These are phyloP conservation scores for Clarias macrocephalus DNA, from an alignment of 2,113 vertebrate genomes.

Conservation along the genomic window DNA sequence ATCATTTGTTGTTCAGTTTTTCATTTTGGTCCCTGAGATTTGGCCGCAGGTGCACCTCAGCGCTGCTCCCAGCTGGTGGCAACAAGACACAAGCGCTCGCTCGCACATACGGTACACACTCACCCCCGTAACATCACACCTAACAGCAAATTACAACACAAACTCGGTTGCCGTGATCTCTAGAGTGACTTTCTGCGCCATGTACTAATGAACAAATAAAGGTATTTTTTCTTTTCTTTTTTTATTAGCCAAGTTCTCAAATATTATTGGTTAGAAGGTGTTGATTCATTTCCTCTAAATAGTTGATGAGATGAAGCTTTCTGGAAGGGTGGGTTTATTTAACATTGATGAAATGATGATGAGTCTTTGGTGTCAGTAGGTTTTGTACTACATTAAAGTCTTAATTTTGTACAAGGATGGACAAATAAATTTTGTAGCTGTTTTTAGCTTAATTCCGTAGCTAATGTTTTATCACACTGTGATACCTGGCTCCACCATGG, in stretches of 20 bases:
- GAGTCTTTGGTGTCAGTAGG: not conserved
- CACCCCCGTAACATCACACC: constrained; percentile 7
- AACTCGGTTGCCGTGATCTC: not conserved
- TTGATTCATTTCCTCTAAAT: not conserved
- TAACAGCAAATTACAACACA: not conserved
- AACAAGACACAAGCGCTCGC: constrained; percentile 63
- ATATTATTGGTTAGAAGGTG: not conserved
- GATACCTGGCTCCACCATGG: too few species aligned
- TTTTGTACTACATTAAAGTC: not conserved
- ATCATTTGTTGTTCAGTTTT: not conserved
- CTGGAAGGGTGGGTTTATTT: not conserved
- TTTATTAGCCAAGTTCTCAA: not conserved
- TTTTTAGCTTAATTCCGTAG: too few species aligned
- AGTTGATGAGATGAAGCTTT: not conserved
- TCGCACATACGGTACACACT: constrained; percentile 12
- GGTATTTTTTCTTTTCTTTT: not conserved
- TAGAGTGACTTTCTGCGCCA: not conserved
- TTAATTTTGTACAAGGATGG: not conserved
- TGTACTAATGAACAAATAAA: not conserved
- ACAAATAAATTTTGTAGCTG: not conserved
- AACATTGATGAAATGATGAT: not conserved
- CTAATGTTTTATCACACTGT: too few species aligned
- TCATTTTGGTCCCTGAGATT: constrained; percentile 30
- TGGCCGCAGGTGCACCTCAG: constrained; percentile 67
- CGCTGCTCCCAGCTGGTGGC: constrained; percentile 71